phyloP scores from a whole-genome alignment of 2,113 vertebrate species.

The Burhinus oedicnemus region DNA sequence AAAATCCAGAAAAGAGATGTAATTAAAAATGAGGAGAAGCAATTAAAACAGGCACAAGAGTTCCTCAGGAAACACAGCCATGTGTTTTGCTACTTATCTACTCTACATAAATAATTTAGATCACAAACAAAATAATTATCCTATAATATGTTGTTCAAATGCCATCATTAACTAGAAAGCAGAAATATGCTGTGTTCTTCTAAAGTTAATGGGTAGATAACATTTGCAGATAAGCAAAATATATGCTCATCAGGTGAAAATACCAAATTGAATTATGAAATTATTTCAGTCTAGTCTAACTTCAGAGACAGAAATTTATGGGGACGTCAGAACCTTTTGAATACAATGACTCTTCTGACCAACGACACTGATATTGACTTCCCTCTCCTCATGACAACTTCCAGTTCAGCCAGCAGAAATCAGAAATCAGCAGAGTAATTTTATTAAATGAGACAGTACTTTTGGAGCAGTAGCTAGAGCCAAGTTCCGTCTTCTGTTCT shows the following conservation, averaged over 20 bases:
- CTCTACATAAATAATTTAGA: conserved; percentile 41
- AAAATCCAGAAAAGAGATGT: not conserved
- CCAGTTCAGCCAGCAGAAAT: not conserved
- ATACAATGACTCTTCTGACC: not conserved
- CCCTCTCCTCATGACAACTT: not conserved
- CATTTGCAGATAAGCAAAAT: conserved; percentile 34
- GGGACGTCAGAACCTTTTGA: not conserved
- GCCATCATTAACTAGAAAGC: conserved; percentile 9
- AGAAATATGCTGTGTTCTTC: conserved; percentile 1
- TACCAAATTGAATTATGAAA: conserved; percentile 23
- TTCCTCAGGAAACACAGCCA: conserved; percentile 40
- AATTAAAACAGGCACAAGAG: not conserved
- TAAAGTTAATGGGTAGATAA: conserved; percentile 29
- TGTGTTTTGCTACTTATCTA: conserved; percentile 34
- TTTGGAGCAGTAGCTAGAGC: not conserved
- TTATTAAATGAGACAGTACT: not conserved
- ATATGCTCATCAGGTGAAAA: not conserved
- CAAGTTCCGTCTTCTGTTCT: not conserved
- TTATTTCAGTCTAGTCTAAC: not conserved
- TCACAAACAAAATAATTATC: conserved; percentile 46
- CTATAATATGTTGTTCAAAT: conserved; percentile 43
- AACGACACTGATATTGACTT: not conserved
- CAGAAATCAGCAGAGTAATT: not conserved
- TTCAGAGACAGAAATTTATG: not conserved
- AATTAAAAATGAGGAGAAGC: conserved; percentile 7